These are phyloP conservation scores for Drosophila fuyamai DNA, from an alignment of 1,140 invertebrate species.

Conservation along the genomic window DNA sequence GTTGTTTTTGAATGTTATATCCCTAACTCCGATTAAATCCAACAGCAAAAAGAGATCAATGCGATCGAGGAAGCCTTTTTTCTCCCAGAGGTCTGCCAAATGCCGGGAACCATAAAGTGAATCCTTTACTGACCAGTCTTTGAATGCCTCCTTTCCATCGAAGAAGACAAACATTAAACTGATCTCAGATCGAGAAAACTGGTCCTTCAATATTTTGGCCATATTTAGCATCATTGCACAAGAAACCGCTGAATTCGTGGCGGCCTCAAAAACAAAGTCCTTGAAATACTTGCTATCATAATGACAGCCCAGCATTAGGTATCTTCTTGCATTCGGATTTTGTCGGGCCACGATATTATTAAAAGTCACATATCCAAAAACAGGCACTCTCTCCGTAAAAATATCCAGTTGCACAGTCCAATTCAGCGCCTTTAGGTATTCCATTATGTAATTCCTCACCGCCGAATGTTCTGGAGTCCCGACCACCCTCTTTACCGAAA, in stretches of 20 bases:
- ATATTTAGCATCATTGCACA: slow-evolving; percentile 97
- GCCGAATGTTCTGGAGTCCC: slow-evolving; percentile 88
- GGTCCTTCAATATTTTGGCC: slow-evolving; percentile 89
- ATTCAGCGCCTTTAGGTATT: slow-evolving; percentile 85
- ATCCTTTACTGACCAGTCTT: slow-evolving; percentile 89
- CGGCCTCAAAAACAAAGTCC: slow-evolving; percentile 87
- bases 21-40: slow-evolving; percentile 94
- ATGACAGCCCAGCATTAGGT: slow-evolving; percentile 95
- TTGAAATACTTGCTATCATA: slow-evolving; percentile 96
- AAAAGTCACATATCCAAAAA: slow-evolving; percentile 90
- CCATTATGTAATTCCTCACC: slow-evolving; percentile 90
- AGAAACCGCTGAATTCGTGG: slow-evolving; percentile 88
- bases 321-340: slow-evolving; percentile 91
- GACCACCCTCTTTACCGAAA: slow-evolving; percentile 90
- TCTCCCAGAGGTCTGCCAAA: slow-evolving; percentile 90
- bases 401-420: slow-evolving; percentile 92
- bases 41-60: slow-evolving; percentile 93
- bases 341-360: slow-evolving; percentile 93
- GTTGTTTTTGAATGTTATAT: slow-evolving; percentile 93
- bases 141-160: slow-evolving; percentile 98
- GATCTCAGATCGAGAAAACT: slow-evolving; percentile 87
- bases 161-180: slow-evolving; percentile 98
- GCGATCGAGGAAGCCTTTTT: slow-evolving; percentile 48
- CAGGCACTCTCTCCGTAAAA: slow-evolving; percentile 90
- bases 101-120: slow-evolving; percentile 97